These are phyloP conservation scores for Papilio dardanus DNA, from an alignment of 1,140 invertebrate species.

Conservation along the genomic window DNA sequence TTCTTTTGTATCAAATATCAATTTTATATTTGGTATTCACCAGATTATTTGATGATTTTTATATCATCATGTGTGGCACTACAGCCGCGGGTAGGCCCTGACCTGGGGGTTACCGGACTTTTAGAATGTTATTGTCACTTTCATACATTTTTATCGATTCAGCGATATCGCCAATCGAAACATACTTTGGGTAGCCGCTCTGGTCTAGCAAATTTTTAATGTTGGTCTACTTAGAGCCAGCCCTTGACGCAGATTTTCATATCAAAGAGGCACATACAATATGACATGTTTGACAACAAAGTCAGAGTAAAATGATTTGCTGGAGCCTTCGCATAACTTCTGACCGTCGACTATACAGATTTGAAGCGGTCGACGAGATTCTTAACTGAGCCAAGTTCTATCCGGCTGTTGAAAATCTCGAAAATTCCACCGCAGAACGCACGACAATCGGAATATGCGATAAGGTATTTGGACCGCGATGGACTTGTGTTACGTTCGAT, in stretches of 20 bases:
- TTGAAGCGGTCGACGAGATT: constrained; percentile 61
- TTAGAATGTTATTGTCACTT: too few species aligned
- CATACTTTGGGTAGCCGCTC: too few species aligned
- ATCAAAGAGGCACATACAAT: too few species aligned
- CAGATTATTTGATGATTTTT: too few species aligned
- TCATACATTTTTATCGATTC: too few species aligned
- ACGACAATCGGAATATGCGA: constrained; percentile 76
- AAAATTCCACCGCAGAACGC: constrained; percentile 74
- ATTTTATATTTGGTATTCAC: not conserved
- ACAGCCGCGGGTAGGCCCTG: too few species aligned
- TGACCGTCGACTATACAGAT: constrained; percentile 66
- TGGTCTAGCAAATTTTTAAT: too few species aligned
- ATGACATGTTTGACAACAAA: constrained; percentile 35
- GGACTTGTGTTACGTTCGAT: not conserved
- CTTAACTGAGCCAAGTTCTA: constrained; percentile 70
- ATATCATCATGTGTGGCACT: too few species aligned
- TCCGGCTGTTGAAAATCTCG: constrained; percentile 72
- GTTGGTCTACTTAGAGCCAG: too few species aligned
- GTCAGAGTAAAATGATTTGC: constrained; percentile 51
- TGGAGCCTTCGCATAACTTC: constrained; percentile 54
- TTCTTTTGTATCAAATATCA: not conserved
- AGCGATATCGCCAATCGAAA: too few species aligned
- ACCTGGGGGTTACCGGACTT: too few species aligned
- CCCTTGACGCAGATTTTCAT: too few species aligned
- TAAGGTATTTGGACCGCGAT: constrained; percentile 69